Percentiles rank a stretch among this genome's conserved stretches.
Conservation (phyloP, 1,140 invertebrate genomes). For the Homalodisca vitripennis region DNA sequence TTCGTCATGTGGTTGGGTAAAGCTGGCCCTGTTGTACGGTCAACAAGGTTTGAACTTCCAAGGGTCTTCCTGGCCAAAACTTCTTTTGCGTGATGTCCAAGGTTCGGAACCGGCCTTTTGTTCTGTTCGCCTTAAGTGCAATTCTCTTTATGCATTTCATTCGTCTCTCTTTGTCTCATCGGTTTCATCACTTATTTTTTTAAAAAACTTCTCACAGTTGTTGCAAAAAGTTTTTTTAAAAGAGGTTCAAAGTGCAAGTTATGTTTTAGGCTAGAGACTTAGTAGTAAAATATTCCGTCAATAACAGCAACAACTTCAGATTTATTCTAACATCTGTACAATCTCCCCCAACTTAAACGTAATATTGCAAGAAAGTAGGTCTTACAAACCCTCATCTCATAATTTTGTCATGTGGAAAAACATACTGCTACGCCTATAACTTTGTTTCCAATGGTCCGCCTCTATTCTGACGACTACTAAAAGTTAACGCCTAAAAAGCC, state of each 20-base stretch:
- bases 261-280: too few relatives aligned
- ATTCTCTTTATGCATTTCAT: too few relatives aligned
- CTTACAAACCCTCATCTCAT: slow-evolving; percentile 22
- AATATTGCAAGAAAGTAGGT: slow-evolving; percentile 22
- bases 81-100: background rate
- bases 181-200: too few relatives aligned
- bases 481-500: background rate
- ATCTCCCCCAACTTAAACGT: slow-evolving; percentile 26
- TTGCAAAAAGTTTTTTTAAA: too few relatives aligned
- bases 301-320: slow-evolving; percentile 18
- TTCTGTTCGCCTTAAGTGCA: too few relatives aligned
- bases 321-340: slow-evolving; percentile 28
- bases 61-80: background rate
- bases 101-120: background rate
- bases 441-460: background rate
- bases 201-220: too few relatives aligned
- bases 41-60: background rate
- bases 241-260: too few relatives aligned
- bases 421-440: slow-evolving; percentile 6
- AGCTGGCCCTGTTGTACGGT: background rate
- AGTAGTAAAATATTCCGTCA: too few relatives aligned
- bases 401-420: slow-evolving; percentile 1
- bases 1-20: background rate
- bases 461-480: slow-evolving; percentile 2
- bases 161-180: too few relatives aligned